These are phyloP conservation scores for Aricia artaxerxes DNA, from an alignment of 2,888 invertebrate species.

Conservation along the genomic window DNA sequence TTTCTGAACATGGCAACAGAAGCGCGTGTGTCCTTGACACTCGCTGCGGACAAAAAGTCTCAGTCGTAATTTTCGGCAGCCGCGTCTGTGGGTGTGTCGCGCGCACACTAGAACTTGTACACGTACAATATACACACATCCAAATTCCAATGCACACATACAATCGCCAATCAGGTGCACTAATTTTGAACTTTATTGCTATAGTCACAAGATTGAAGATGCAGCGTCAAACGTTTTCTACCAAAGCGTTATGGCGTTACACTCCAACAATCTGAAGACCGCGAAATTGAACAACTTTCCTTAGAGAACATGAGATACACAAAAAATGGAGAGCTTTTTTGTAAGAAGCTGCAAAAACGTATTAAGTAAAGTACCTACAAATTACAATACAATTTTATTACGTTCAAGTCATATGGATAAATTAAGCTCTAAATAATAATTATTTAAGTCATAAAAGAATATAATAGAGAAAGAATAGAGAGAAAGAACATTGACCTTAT, in stretches of 20 bases:
- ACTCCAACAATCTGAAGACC: neutral
- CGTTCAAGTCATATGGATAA: neutral
- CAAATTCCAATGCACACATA: neutral
- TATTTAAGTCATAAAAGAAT: neutral
- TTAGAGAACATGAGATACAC: conserved; percentile 12
- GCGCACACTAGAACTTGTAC: conserved; percentile 48
- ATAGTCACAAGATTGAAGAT: neutral
- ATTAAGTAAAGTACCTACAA: neutral
- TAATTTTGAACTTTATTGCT: neutral
- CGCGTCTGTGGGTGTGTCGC: conserved; percentile 69
- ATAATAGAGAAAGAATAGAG: neutral
- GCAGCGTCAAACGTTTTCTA: neutral
- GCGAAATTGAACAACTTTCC: conserved; percentile 3
- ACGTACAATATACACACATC: neutral
- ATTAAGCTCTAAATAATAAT: neutral
- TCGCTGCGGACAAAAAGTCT: conserved; percentile 73
- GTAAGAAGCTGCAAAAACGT: neutral
- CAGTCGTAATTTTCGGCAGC: conserved; percentile 67
- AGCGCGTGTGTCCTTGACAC: conserved; percentile 73
- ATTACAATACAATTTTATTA: neutral
- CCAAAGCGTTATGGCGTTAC: neutral
- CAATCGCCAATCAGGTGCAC: neutral
- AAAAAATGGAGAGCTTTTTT: conserved; percentile 22
- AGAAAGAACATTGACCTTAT: conserved; percentile 6
- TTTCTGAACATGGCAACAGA: conserved; percentile 60